Conservation (phyloP, 2,113 vertebrate species). For the Atractosteus spatula region DNA sequence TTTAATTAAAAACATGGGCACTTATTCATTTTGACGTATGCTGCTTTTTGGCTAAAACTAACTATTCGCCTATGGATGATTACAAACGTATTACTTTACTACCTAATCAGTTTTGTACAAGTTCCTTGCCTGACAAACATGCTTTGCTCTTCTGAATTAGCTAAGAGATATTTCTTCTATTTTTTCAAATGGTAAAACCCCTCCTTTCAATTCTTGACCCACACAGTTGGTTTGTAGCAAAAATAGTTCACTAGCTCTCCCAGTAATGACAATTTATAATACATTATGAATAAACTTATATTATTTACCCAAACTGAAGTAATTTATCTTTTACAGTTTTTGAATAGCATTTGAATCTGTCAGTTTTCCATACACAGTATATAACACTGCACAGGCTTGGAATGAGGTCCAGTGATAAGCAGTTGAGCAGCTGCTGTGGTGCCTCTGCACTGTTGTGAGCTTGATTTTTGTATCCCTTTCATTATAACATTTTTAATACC, state of each 20-base stretch:
- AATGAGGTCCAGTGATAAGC: no score
- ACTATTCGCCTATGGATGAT: background rate
- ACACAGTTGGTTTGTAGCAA: background rate
- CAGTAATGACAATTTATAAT: background rate
- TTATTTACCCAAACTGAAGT: background rate
- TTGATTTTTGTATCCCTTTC: no score
- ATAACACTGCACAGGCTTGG: no score
- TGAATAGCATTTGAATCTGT: background rate
- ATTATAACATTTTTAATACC: no score
- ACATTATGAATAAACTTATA: conserved; percentile 2
- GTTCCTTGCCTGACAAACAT: background rate
- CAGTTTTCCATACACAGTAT: background rate
- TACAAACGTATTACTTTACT: background rate
- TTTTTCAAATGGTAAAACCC: background rate
- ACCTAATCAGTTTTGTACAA: background rate
- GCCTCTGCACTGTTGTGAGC: no score
- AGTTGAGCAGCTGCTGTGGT: no score
- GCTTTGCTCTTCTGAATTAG: background rate
- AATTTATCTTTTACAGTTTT: conserved; percentile 1
- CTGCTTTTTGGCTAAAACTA: background rate
- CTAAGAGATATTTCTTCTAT: background rate
- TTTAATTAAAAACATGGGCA: conserved; percentile 3
- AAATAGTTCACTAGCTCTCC: background rate
- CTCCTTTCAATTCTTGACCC: background rate
- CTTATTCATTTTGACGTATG: background rate